A percentile compares a stretch with the other conserved stretches of the same genome.
Conservation (phyloP, 1,140 invertebrate genomes). For the Danaus plexippus region DNA sequence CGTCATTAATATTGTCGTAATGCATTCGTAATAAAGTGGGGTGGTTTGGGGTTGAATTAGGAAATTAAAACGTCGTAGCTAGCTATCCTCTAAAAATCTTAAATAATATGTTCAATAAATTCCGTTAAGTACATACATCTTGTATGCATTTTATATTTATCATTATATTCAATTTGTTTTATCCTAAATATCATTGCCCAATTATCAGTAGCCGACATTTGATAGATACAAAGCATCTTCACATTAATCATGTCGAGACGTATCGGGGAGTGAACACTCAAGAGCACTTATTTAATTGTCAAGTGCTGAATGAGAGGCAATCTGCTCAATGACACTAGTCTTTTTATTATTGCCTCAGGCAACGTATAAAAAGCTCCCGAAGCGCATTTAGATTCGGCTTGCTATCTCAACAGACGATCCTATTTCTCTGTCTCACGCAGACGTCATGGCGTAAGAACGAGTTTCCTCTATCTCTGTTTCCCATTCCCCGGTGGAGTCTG, state of each 20-base stretch:
- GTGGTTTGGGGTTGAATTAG: background rate
- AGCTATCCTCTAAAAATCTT: no score
- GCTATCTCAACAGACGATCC: slow-evolving; percentile 43
- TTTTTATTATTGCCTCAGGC: slow-evolving; percentile 59
- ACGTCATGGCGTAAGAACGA: slow-evolving; percentile 25
- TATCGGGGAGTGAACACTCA: slow-evolving; percentile 50
- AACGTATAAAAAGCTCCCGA: slow-evolving; percentile 62
- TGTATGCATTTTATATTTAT: no score
- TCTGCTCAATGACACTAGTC: slow-evolving; percentile 67
- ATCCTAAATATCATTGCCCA: slow-evolving; percentile 40
- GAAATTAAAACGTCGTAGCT: no score
- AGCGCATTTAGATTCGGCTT: slow-evolving; percentile 52
- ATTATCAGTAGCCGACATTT: slow-evolving; percentile 64
- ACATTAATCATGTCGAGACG: slow-evolving; percentile 65
- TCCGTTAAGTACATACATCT: no score
- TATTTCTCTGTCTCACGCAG: slow-evolving; percentile 43
- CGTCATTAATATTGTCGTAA: slow-evolving; percentile 22
- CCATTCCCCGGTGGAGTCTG: slow-evolving; percentile 61
- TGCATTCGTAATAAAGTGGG: slow-evolving; percentile 1
- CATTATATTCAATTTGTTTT: slow-evolving; percentile 20
- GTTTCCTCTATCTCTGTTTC: slow-evolving; percentile 51
- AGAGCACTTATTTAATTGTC: slow-evolving; percentile 69
- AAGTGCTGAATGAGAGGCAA: slow-evolving; percentile 65
- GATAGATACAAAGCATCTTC: slow-evolving; percentile 55
- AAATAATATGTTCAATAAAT: no score